These are phyloP conservation scores for Bombus superbus DNA, from an alignment of 1,140 invertebrate genomes.

Conservation along the genomic window DNA sequence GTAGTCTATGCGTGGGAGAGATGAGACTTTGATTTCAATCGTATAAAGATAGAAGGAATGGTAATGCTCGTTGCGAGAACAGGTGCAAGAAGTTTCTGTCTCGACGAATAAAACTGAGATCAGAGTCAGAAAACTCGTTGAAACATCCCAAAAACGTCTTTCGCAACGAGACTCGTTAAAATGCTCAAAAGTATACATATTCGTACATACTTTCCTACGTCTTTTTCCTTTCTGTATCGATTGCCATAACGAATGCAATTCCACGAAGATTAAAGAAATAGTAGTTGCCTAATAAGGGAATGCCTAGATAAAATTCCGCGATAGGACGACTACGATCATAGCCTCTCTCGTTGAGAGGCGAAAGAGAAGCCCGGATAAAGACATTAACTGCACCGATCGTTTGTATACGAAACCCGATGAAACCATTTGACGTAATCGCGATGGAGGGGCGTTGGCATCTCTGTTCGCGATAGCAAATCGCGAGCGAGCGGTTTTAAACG, in stretches of 20 bases:
- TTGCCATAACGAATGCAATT: not conserved
- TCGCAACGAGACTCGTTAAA: too few relatives aligned
- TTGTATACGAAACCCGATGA: conserved; percentile 9
- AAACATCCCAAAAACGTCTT: too few relatives aligned
- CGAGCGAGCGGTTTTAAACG: not conserved
- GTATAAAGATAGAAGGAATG: not conserved
- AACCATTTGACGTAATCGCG: not conserved
- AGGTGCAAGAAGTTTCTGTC: not conserved
- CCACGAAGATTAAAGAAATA: not conserved
- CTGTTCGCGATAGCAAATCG: conserved; percentile 14
- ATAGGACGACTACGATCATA: not conserved
- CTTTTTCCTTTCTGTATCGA: too few relatives aligned
- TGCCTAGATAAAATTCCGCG: not conserved
- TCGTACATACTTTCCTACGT: too few relatives aligned
- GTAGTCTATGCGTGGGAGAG: not conserved
- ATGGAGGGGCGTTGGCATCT: conserved; percentile 12
- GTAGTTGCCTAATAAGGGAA: not conserved
- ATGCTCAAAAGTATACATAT: too few relatives aligned
- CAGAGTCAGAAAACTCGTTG: not conserved
- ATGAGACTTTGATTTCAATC: not conserved
- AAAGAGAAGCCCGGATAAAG: not conserved
- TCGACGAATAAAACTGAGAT: not conserved
- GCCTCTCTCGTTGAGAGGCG: not conserved
- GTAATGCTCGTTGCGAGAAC: not conserved
- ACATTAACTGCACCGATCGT: conserved; percentile 24